Percentiles rank a stretch among this genome's conserved stretches.
Evolutionary conservation across 2,888 invertebrate genomes (phyloP).

Genomic region (Lasiommata megera): DNA sequence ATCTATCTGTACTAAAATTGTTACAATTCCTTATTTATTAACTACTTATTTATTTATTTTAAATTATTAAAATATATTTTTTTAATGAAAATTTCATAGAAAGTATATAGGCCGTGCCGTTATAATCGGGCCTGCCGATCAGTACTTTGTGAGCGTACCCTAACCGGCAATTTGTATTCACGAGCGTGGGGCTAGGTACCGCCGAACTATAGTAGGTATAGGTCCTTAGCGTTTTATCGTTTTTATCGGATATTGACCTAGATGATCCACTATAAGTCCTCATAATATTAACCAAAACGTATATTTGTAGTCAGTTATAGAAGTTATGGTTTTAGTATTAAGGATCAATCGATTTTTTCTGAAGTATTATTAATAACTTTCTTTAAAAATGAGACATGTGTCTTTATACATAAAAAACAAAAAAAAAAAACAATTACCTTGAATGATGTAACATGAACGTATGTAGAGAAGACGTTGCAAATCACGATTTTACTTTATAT

Average conservation of each 20-base stretch:
- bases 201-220: slow-evolving; percentile 26
- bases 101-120: slow-evolving; percentile 16
- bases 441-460: too few species aligned
- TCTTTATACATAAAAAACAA: too few species aligned
- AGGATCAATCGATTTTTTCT: neutral
- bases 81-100: slow-evolving; percentile 1
- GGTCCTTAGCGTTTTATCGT: slow-evolving; percentile 34
- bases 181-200: slow-evolving; percentile 40
- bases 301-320: neutral
- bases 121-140: slow-evolving; percentile 2
- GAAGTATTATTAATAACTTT: too few species aligned
- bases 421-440: too few species aligned
- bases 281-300: slow-evolving; percentile 5
- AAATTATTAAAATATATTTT: too few species aligned
- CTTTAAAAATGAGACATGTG: too few species aligned
- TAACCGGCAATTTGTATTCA: slow-evolving; percentile 69
- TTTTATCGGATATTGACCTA: slow-evolving; percentile 34
- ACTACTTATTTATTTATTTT: too few species aligned
- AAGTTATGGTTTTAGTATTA: neutral
- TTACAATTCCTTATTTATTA: too few species aligned
- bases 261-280: slow-evolving; percentile 18
- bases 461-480: too few species aligned
- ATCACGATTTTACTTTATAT: too few species aligned
- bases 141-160: slow-evolving; percentile 19
- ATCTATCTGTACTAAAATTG: too few species aligned